These are phyloP conservation scores for Agrypnia vestita DNA, from an alignment of 1,140 invertebrate genomes.

Conservation along the genomic window DNA sequence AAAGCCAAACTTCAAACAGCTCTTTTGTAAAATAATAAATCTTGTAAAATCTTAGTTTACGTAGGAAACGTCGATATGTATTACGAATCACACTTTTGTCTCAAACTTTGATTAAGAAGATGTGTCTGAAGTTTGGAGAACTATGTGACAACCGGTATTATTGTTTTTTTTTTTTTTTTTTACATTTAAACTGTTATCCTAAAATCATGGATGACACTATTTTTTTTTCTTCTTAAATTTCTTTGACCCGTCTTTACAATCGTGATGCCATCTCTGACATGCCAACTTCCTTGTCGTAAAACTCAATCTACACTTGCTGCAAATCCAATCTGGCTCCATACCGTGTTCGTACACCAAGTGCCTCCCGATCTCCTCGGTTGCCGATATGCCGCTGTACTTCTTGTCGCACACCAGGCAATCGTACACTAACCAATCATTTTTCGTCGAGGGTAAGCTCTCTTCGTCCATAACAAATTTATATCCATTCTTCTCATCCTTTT, in stretches of 20 bases:
- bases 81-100: no score
- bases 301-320: neutral
- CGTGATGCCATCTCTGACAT: conserved; percentile 8
- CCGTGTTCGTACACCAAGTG: conserved; percentile 2
- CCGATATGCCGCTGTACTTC: neutral
- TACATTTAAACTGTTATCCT: neutral
- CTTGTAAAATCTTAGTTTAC: no score
- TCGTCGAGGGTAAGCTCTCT: no score
- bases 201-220: neutral
- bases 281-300: conserved; percentile 14
- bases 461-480: neutral
- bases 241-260: neutral
- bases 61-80: no score
- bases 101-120: neutral
- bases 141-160: neutral
- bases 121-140: neutral
- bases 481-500: neutral
- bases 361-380: neutral
- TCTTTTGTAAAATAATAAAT: no score
- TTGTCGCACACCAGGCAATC: conserved; percentile 8
- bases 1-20: no score
- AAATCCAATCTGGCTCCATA: conserved; percentile 14
- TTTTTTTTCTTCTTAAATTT: neutral
- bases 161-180: no score
- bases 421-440: neutral